Percentiles rank a stretch among this genome's conserved stretches.
phyloP scores from a whole-genome alignment of 2,113 vertebrate species.

The Gavia stellata region DNA sequence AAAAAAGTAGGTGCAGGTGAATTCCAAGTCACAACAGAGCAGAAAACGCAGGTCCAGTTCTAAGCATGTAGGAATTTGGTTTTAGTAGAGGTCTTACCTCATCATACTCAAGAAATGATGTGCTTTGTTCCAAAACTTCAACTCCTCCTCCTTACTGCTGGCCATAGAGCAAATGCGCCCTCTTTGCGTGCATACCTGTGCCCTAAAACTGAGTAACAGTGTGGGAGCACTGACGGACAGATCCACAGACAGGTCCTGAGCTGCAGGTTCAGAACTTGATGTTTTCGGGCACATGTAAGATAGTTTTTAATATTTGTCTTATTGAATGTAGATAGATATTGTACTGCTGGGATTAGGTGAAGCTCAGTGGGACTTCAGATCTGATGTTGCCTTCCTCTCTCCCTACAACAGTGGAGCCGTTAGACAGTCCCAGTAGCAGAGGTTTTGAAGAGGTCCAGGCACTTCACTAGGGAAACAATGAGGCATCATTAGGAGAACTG shows the following conservation, averaged over 20 bases:
- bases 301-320: neutral
- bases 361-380: neutral
- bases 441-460: neutral
- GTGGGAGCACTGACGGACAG: accelerated
- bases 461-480: neutral
- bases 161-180: neutral
- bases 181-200: neutral
- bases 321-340: neutral
- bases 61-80: neutral
- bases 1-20: neutral
- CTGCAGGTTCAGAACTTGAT: neutral
- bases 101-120: neutral
- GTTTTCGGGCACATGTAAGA: neutral
- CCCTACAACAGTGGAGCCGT: neutral
- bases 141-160: neutral
- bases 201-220: neutral
- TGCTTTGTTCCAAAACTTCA: neutral
- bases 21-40: neutral
- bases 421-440: neutral
- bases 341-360: neutral
- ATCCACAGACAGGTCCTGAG: neutral
- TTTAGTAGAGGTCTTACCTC: neutral
- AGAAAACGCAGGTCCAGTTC: neutral
- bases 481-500: neutral
- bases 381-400: neutral